A percentile compares a stretch with the other conserved stretches of the same genome.
Conservation (phyloP, 2,113 vertebrate genomes). For the Alexandromys fortis region DNA sequence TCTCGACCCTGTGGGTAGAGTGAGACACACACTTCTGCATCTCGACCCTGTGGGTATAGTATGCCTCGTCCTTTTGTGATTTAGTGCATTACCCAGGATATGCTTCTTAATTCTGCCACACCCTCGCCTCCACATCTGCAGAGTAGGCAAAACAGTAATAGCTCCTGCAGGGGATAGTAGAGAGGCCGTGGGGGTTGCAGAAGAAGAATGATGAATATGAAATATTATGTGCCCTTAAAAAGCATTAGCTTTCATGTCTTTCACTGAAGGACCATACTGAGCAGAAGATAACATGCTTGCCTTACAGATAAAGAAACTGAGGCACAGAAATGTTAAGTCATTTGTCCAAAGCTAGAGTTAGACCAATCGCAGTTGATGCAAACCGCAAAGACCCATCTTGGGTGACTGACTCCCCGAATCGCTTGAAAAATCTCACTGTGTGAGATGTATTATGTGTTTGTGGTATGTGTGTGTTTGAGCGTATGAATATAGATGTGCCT, state of each 20-base stretch:
- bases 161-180: no score
- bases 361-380: background rate
- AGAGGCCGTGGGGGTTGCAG: background rate
- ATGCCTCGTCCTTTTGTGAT: background rate
- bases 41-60: background rate
- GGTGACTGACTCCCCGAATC: background rate
- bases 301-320: conserved; percentile 1
- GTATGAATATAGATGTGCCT: background rate
- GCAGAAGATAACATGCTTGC: background rate
- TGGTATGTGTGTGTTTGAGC: background rate
- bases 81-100: no score
- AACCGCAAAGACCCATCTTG: background rate
- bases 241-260: background rate
- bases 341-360: background rate
- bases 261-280: background rate
- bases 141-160: background rate
- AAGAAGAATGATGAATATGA: background rate
- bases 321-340: background rate
- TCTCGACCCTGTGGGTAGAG: no score
- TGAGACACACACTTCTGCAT: background rate
- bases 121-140: background rate
- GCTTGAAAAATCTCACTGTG: background rate
- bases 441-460: background rate
- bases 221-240: background rate
- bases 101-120: background rate